phyloP scores from a whole-genome alignment of 1,140 invertebrate genomes.

The Drosophila subobscura region DNA sequence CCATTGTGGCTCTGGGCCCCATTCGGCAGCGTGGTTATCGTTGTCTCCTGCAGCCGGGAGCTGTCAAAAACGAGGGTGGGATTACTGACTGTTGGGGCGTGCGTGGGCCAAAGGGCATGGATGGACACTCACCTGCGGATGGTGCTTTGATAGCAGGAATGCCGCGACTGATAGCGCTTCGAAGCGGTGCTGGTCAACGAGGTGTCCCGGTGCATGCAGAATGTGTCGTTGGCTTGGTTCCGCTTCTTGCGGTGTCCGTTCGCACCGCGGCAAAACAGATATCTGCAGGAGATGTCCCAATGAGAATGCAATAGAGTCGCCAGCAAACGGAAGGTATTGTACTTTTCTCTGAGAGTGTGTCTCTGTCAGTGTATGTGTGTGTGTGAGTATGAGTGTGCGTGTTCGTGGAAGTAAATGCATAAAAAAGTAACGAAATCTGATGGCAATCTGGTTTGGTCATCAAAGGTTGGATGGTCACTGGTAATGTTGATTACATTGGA shows the following conservation, averaged over 20 bases:
- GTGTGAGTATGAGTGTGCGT: too few relatives aligned
- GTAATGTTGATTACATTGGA: too few relatives aligned
- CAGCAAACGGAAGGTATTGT: too few relatives aligned
- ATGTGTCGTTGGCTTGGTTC: conserved; percentile 69
- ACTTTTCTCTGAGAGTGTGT: too few relatives aligned
- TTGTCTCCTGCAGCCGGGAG: conserved; percentile 78
- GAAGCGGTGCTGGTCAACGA: conserved; percentile 82
- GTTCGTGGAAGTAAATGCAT: too few relatives aligned
- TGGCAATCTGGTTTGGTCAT: too few relatives aligned
- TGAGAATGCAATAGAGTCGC: neutral
- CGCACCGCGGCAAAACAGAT: conserved; percentile 76
- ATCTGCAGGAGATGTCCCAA: conserved; percentile 49
- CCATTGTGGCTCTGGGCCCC: conserved; percentile 55
- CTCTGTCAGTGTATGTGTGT: too few relatives aligned
- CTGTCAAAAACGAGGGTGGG: conserved; percentile 14
- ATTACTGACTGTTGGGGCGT: neutral
- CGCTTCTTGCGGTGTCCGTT: conserved; percentile 70
- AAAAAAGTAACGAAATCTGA: too few relatives aligned
- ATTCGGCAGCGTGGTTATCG: conserved; percentile 73
- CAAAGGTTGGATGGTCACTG: too few relatives aligned
- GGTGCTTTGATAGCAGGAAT: conserved; percentile 79
- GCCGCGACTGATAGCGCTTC: conserved; percentile 73
- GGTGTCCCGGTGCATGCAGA: conserved; percentile 80
- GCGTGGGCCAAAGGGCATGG: neutral
- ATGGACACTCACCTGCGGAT: conserved; percentile 70